A percentile compares a stretch with the other conserved stretches of the same genome.
Evolutionary conservation across 1,140 invertebrate species (phyloP).

Genomic region (Diabrotica undecimpunctata): DNA sequence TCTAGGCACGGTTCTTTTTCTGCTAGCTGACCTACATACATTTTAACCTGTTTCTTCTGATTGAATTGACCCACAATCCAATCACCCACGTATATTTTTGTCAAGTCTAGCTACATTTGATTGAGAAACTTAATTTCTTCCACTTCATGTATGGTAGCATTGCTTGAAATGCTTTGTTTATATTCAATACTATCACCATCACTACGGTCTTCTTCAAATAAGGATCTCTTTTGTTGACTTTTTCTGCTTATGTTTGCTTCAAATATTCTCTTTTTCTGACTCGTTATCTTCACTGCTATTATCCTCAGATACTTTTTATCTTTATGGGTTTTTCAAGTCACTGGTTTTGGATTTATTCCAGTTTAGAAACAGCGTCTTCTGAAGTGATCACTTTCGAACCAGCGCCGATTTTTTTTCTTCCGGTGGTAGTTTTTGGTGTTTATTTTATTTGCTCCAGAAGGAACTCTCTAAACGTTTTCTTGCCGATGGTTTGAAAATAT

Average conservation of each 20-base stretch:
- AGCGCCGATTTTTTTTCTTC: too few species aligned
- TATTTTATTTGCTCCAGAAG: constrained; percentile 19
- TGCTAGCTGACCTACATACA: too few species aligned
- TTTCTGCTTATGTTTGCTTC: neutral
- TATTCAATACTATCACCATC: neutral
- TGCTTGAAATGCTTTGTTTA: neutral
- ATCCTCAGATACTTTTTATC: too few species aligned
- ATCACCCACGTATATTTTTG: neutral
- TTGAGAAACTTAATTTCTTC: neutral
- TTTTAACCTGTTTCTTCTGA: too few species aligned
- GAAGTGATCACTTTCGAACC: too few species aligned
- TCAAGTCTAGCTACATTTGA: too few species aligned
- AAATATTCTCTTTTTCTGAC: neutral
- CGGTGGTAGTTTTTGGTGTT: constrained; percentile 13
- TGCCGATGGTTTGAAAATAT: too few species aligned
- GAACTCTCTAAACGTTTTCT: too few species aligned
- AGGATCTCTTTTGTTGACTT: neutral
- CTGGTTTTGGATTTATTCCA: constrained; percentile 12
- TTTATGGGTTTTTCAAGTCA: too few species aligned
- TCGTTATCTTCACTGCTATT: too few species aligned
- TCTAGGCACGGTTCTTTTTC: too few species aligned
- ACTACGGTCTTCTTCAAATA: neutral
- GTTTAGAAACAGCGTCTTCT: neutral
- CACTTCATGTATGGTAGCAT: constrained; percentile 4
- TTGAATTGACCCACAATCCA: too few species aligned